Evolutionary conservation across 23 tunicate species (phyloP).

Genomic region (Botrylloides violaceus): DNA sequence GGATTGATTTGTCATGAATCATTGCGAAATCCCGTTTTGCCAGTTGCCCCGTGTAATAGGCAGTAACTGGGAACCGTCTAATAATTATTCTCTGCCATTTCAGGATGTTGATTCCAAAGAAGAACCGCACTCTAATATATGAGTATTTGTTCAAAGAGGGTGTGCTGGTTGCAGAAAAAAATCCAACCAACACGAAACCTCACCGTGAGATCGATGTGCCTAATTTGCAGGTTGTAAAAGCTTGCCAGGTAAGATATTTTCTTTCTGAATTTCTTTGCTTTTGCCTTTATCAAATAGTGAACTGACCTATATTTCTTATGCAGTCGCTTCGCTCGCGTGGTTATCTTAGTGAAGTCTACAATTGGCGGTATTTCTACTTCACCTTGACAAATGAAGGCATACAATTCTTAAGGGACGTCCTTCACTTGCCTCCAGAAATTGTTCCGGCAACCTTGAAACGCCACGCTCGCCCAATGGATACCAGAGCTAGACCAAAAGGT

Average conservation of each 20-base stretch:
- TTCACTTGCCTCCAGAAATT: conserved; percentile 95
- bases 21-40: no score
- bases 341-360: conserved; percentile 65
- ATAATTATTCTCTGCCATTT: no score
- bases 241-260: conserved; percentile 29
- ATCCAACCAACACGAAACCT: conserved; percentile 32
- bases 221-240: conserved; percentile 87
- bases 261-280: no score
- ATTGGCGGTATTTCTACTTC: conserved; percentile 90
- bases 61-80: no score
- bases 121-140: conserved; percentile 65
- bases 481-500: conserved; percentile 57
- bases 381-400: conserved; percentile 96
- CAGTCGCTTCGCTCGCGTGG: conserved; percentile 84
- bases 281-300: not conserved
- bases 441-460: conserved; percentile 95
- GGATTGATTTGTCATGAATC: no score
- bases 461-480: conserved; percentile 53
- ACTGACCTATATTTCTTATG: not conserved
- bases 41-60: no score
- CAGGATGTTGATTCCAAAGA: conserved; percentile 97
- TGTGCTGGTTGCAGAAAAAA: conserved; percentile 80
- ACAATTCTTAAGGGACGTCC: conserved; percentile 82
- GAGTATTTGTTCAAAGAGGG: conserved; percentile 94
- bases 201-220: conserved; percentile 71